Evolutionary conservation across 1,140 invertebrate genomes (phyloP).

Genomic region (Drosophila takahashii): DNA sequence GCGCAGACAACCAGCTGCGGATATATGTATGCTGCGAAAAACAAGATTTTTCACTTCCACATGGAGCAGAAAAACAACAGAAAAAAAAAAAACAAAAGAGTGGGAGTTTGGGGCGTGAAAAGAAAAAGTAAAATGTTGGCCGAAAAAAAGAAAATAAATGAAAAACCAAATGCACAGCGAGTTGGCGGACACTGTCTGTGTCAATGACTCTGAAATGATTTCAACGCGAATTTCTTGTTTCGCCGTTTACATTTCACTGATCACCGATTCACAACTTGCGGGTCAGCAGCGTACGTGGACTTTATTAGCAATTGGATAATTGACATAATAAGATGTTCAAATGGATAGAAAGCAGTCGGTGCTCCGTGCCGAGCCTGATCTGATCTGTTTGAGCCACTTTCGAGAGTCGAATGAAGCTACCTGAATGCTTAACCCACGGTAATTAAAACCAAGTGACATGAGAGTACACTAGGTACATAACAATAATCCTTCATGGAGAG

Average conservation of each 20-base stretch:
- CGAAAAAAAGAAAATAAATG: conserved; percentile 46
- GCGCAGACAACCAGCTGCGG: conserved; percentile 27
- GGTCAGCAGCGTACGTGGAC: conserved; percentile 76
- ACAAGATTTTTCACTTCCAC: conserved; percentile 70
- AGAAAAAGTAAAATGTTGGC: conserved; percentile 79
- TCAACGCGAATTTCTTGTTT: conserved; percentile 75
- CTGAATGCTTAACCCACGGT: too few species aligned
- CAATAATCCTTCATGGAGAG: too few species aligned
- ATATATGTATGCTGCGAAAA: conserved; percentile 32
- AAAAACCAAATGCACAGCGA: conserved; percentile 26
- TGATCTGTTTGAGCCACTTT: conserved; percentile 36
- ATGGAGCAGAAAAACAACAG: not conserved
- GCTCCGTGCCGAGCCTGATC: conserved; percentile 10
- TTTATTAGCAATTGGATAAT: conserved; percentile 80
- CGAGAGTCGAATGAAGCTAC: not conserved
- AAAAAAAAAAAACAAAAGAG: conserved; percentile 11
- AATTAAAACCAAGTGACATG: not conserved
- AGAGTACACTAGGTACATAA: too few species aligned
- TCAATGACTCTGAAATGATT: conserved; percentile 82
- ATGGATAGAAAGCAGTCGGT: conserved; percentile 53
- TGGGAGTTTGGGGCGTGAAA: conserved; percentile 53
- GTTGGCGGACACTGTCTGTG: conserved; percentile 51
- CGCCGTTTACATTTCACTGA: conserved; percentile 50
- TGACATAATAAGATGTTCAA: conserved; percentile 72
- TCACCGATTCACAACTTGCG: conserved; percentile 44